phyloP scores from a whole-genome alignment of 2,797 vertebrate species.

The Myotis findleyi region DNA sequence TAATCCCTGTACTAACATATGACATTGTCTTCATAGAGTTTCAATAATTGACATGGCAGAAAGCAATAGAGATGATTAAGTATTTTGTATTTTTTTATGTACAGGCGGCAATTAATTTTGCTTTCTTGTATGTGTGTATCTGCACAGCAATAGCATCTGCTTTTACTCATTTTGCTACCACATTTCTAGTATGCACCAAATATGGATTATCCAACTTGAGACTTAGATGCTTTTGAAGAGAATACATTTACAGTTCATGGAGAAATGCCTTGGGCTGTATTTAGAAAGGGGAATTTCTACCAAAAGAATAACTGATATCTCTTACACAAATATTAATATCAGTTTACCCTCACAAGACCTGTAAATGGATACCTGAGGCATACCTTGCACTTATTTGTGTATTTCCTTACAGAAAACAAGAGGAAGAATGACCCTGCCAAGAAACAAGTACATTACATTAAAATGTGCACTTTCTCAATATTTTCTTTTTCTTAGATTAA shows the following conservation, averaged over 20 bases:
- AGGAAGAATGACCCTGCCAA: neutral
- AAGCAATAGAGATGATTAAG: neutral
- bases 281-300: slow-evolving; percentile 55
- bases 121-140: neutral
- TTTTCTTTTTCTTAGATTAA: neutral
- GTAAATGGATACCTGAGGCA: slow-evolving; percentile 10
- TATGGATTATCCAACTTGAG: slow-evolving; percentile 47
- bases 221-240: slow-evolving; percentile 25
- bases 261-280: slow-evolving; percentile 59
- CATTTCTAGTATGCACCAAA: slow-evolving; percentile 27
- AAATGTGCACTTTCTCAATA: neutral
- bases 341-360: slow-evolving; percentile 53
- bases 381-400: neutral
- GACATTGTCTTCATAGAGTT: neutral
- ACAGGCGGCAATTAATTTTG: neutral
- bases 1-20: neutral
- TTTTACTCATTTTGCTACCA: neutral
- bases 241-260: neutral
- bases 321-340: slow-evolving; percentile 63
- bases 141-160: neutral
- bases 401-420: neutral
- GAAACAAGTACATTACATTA: neutral
- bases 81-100: neutral
- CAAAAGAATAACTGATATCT: slow-evolving; percentile 60
- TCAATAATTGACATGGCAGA: neutral